Conservation (phyloP, 2,888 invertebrate species). For the Lasioglossum pauxillum region DNA sequence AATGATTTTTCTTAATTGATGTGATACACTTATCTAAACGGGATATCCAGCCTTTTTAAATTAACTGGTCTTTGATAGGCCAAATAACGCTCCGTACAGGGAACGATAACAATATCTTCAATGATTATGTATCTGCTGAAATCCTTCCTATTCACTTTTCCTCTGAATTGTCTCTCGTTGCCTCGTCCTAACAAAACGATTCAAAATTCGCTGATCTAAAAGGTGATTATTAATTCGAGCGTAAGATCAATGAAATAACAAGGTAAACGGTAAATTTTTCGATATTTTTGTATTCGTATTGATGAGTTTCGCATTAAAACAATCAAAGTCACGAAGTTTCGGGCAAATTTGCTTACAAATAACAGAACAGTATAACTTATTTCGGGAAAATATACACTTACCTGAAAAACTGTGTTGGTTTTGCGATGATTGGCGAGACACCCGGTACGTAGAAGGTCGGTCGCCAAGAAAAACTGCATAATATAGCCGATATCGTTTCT, state of each 20-base stretch:
- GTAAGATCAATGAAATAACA: no score
- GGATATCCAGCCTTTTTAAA: neutral
- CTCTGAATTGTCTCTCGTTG: neutral
- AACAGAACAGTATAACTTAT: no score
- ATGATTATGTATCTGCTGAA: neutral
- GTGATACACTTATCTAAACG: neutral
- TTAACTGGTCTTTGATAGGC: neutral
- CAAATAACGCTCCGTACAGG: neutral
- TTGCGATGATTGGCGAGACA: neutral
- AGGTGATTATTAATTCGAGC: neutral
- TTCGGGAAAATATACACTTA: no score
- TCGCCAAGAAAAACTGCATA: neutral
- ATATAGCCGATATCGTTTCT: neutral
- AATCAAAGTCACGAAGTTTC: no score
- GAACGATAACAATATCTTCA: neutral
- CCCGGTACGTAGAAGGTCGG: neutral
- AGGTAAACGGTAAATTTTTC: no score
- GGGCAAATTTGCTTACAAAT: no score
- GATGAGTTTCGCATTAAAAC: no score
- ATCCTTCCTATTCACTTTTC: neutral
- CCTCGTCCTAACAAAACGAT: neutral
- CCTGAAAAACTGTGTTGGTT: neutral
- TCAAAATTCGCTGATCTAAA: neutral
- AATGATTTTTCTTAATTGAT: slow-evolving; percentile 9
- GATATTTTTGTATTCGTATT: no score